These are phyloP conservation scores for Thomomys bottae DNA, from an alignment of 2,113 vertebrate species.

Conservation along the genomic window DNA sequence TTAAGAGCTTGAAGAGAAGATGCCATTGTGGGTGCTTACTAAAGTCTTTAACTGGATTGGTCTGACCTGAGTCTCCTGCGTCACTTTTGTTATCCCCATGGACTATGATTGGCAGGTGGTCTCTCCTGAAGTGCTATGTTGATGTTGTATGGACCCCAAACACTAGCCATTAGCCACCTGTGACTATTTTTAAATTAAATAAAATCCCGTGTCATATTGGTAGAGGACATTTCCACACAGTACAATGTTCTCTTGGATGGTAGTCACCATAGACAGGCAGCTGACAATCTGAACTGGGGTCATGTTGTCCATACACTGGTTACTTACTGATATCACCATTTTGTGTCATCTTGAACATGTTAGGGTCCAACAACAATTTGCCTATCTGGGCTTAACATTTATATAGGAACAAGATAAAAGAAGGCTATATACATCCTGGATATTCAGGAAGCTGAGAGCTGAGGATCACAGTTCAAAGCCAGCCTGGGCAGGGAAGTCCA, in stretches of 20 bases:
- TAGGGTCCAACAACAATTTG: too few species aligned
- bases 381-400: not conserved
- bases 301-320: not conserved
- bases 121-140: not conserved
- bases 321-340: not conserved
- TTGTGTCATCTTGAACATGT: not conserved
- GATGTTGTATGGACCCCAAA: not conserved
- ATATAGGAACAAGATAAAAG: not conserved
- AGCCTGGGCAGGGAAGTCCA: too few species aligned
- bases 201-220: not conserved
- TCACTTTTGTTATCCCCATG: not conserved
- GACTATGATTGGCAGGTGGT: not conserved
- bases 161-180: too few species aligned
- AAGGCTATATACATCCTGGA: too few species aligned
- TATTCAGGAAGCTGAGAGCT: too few species aligned
- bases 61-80: not conserved
- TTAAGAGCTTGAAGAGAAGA: not conserved
- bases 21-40: not conserved
- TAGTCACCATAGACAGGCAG: not conserved
- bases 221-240: not conserved
- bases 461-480: too few species aligned
- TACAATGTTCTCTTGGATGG: not conserved
- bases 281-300: not conserved
- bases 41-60: conserved; percentile 18
- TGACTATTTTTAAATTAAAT: not conserved